Base-by-base conservation (phyloP, 2,797 vertebrate species). In the Catostomus latipinnis region DNA sequence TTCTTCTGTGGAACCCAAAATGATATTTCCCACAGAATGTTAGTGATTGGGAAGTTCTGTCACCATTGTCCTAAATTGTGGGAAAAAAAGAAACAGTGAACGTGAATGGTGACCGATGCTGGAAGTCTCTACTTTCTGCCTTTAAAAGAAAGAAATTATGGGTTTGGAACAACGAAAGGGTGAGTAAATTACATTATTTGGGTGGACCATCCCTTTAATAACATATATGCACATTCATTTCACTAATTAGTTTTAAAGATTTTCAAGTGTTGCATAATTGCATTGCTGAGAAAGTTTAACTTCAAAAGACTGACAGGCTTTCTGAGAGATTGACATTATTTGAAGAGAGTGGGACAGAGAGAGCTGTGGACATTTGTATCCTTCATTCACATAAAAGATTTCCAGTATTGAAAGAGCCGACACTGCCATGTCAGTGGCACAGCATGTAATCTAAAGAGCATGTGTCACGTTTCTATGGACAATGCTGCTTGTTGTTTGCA, bases 341-440 rank as follows among this genome's bases (percentile, higher is more conserved):
- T 22, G 9, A 60, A 60, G 9, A 63, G 61, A 12, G 46, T 43
- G 46, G 43, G 34, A n/a, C 34, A 34, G 13, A 46, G 34, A 6
- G 10, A 60, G 16, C 5, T 50, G 56, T 50, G 57, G 11, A 58
- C 16, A 72, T 60, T 58, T 72, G 58, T 6, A 49, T 66, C 5
- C 8, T 66, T 13, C 7, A 50, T 18, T 18, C 12, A 12, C 5
- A 52, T 34, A 7, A 13, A 62, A 52, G 0, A 16, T 14, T 16
- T 1, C 8, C 46, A 67, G 2, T 18, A 6, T 6, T 22, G 53
- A 43, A 61, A 45, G 34, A 34, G 34, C 43, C 45, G 6, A 6
- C 62, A 46, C 1, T 65, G 43, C 62, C 62, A n/a, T 43, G 61
- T 63, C 61, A 63, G 61, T 45, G 13, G 45, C 45, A 72, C 49